Evolutionary conservation across 2,797 vertebrate species (phyloP).

Genomic region (Chaetophractus vellerosus): DNA sequence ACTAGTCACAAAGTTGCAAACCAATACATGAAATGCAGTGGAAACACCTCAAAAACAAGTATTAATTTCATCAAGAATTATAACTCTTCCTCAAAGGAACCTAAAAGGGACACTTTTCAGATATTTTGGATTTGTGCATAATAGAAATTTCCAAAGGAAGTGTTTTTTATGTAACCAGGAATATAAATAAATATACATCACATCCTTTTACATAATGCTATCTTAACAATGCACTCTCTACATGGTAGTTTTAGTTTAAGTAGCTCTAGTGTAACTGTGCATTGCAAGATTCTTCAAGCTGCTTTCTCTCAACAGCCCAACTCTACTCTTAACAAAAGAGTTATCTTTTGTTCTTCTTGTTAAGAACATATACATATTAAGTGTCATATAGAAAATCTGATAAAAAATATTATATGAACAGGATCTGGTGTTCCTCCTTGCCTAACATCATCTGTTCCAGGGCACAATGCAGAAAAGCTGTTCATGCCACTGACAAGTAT

Average conservation of each 20-base stretch:
- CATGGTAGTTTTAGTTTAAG: not conserved
- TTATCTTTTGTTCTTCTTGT: constrained; percentile 38
- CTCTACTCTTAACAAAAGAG: constrained; percentile 13
- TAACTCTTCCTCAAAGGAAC: not conserved
- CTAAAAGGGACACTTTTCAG: constrained; percentile 22
- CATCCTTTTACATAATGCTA: not conserved
- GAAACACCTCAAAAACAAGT: not conserved
- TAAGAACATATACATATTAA: constrained; percentile 32
- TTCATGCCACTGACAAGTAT: not conserved
- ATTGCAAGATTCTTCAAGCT: constrained; percentile 51
- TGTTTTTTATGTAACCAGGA: constrained; percentile 16
- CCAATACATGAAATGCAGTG: constrained; percentile 56
- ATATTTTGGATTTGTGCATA: constrained; percentile 49
- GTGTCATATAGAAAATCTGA: constrained; percentile 11
- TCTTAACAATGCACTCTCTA: not conserved
- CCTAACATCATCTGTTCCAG: not conserved
- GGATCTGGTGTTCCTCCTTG: not conserved
- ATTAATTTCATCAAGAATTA: constrained; percentile 58
- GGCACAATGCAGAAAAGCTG: not conserved
- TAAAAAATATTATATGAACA: constrained; percentile 11
- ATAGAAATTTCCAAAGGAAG: constrained; percentile 67
- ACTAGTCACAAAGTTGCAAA: constrained; percentile 40
- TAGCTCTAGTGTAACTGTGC: not conserved
- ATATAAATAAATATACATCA: not conserved
- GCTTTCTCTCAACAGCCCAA: constrained; percentile 52